Evolutionary conservation across 53 echinoderm and acorn worm genomes (phyloP), one percentile per base, ranked within the genome.

Genomic region (Apostichopus leukothele): DNA sequence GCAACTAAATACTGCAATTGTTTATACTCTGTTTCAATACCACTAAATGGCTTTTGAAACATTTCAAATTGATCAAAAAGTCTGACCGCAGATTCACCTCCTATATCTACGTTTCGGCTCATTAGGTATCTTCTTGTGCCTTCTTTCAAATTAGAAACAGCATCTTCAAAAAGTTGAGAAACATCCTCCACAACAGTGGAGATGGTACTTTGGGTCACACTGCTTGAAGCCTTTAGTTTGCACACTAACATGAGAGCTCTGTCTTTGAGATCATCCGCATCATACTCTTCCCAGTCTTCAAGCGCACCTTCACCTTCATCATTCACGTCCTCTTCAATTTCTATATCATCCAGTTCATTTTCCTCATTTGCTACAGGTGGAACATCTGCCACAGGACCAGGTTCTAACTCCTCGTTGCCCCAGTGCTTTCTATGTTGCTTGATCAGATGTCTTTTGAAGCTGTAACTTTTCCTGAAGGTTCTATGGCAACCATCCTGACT

Each of bases 211-310:
- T 90, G 87, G 23, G 55, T 18, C 20, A 90, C 91, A 87, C 91
- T 90, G 60, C 91, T 90, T n/a, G 75, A 75, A 5, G 68, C 91
- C 59, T 86, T 77, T 26, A 90, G 27, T 13, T 77, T 77, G 23
- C 86, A 76, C 19, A 90, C 67, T 57, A 87, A 27, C 87, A 90
- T 90, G 79, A 77, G 75, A 23, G 87, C 91, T 14, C 87, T 16
- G 51, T 75, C 52, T 87, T 87, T 51, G 18, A 86, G 13, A 61
- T 90, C 91, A 11, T 87, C 67, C 12, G 23, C 71, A 87, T 71
- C 91, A 87, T 87, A 86, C 76, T 90, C 54, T 79, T 90, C 91
- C 91, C 91, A 90, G 12, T 13, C 67, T 67, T 50, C 55, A 84
- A 57, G 50, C 68, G 12, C 90, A 85, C 10, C 50, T 22, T 78